Evolutionary conservation across 2,888 invertebrate genomes (phyloP), one percentile per base, ranked within the genome.

Genomic region (Agrypnus murinus): DNA sequence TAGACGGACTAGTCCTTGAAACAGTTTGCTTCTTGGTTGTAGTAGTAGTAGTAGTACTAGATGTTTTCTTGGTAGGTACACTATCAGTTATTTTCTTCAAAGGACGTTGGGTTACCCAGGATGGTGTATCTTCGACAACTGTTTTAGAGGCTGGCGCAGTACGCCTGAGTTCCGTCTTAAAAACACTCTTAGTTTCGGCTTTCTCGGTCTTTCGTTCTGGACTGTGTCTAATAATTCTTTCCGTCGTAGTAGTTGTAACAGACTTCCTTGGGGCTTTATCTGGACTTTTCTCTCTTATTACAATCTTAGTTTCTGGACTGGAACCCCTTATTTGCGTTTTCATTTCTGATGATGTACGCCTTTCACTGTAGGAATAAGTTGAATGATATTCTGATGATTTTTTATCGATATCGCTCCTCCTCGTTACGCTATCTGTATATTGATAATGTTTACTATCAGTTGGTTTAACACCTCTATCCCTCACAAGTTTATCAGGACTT

Each of bases 101-200:
- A 71, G 89, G 89, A 71, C 90, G 87, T 79, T 88, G 89, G 3
- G 86, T 90, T 6, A 89, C 87, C 91, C 91, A 91, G 15, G 90
- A 89, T 0, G 91, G 91, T 75, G 89, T 90, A 32, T 88, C 88
- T 15, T 89, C 89, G 14, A 84, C 84, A 3, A 77, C 67, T 17
- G 77, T 81, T 76, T 87, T 88, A 19, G 71, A 73, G 17, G 81
- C 77, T 84, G 81, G 86, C 83, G 58, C 84, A 81, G 74, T 76
- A 67, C 81, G 82, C 70, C 81, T 84, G 40, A 83, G 71, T 43
- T 78, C 79, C 6, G 78, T 74, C 69, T 77, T 71, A 72, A 79
- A 79, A 65, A 79, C 59, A 63, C 69, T 76, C 73, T 76, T 74
- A 69, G 72, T 70, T 66, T 74, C 57, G 34, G 60, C 32, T 34